Conservation (phyloP, 1,140 invertebrate genomes). For the Nixonia krombeini region DNA sequence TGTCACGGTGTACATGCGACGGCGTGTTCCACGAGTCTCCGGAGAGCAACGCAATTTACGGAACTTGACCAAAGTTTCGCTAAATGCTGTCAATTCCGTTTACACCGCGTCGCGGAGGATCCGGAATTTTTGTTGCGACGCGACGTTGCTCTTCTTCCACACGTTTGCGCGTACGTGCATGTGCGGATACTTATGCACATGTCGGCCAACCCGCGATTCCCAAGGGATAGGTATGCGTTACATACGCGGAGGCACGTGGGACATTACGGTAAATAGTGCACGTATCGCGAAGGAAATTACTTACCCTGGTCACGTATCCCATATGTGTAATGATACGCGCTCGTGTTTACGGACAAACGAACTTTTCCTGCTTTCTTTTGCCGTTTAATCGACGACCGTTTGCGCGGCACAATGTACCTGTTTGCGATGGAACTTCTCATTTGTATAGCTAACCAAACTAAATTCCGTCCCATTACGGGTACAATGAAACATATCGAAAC, state of each 20-base stretch:
- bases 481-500: too few species aligned
- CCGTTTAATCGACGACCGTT: too few species aligned
- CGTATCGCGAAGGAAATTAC: conserved; percentile 14
- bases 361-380: conserved; percentile 8
- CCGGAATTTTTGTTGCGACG: background rate
- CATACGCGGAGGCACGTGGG: background rate
- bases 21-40: background rate
- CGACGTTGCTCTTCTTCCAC: background rate
- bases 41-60: conserved; percentile 1
- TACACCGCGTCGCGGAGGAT: background rate
- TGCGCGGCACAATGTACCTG: too few species aligned
- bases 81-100: conserved; percentile 1
- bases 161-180: background rate
- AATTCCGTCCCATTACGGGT: too few species aligned
- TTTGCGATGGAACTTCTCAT: too few species aligned
- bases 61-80: conserved; percentile 2
- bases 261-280: conserved; percentile 3
- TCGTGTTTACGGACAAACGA: conserved; percentile 21
- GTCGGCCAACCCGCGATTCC: background rate
- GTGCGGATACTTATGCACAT: background rate
- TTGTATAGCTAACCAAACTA: too few species aligned
- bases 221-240: background rate
- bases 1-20: background rate
- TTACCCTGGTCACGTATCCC: conserved; percentile 18
- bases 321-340: conserved; percentile 26